Conservation (phyloP, 2,113 vertebrate genomes). For the Picathartes gymnocephalus region DNA sequence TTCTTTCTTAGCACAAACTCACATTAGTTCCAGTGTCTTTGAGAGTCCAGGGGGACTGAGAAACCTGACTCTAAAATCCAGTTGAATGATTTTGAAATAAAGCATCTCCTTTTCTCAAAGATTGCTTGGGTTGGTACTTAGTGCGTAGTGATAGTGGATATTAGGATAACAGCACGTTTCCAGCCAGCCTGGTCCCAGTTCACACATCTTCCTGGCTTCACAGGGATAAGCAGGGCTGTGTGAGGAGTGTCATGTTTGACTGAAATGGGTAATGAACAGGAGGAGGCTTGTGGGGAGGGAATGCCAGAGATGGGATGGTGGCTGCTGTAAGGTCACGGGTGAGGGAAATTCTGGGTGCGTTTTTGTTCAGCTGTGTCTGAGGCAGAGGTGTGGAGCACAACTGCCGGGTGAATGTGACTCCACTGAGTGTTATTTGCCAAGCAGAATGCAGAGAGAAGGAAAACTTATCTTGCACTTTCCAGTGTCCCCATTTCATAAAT, state of each 20-base stretch:
- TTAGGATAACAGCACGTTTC: neutral
- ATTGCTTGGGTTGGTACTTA: neutral
- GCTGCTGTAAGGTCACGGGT: fast-evolving
- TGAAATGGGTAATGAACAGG: neutral
- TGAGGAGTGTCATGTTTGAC: neutral
- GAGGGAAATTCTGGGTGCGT: neutral
- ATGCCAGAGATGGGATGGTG: neutral
- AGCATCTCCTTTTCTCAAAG: neutral
- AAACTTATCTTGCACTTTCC: slow-evolving; percentile 62
- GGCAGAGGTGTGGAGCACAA: neutral
- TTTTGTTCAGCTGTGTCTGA: neutral
- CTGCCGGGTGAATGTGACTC: neutral
- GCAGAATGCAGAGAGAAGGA: neutral
- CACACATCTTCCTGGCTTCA: neutral
- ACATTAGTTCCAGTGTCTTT: neutral
- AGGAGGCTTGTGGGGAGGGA: neutral
- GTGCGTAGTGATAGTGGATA: neutral
- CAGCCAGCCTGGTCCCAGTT: neutral
- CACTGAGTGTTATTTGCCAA: neutral
- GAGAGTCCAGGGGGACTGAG: neutral
- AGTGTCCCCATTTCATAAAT: slow-evolving; percentile 66
- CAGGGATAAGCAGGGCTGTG: neutral
- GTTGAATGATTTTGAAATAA: neutral
- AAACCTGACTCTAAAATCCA: neutral
- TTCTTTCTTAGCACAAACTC: neutral